phyloP scores from a whole-genome alignment of 2,113 vertebrate species.

The Myiagra hebetior region DNA sequence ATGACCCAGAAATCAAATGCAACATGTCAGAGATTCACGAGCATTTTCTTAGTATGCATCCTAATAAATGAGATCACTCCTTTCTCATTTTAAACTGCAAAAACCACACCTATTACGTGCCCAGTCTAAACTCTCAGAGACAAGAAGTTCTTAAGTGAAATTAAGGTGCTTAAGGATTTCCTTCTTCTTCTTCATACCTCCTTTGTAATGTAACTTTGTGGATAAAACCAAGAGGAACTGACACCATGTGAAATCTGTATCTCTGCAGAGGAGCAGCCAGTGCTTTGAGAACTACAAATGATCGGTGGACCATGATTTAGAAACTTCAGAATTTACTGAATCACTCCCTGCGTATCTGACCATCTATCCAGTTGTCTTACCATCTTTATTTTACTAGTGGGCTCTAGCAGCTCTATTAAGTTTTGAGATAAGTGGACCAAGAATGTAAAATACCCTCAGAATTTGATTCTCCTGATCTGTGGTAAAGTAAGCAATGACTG shows the following conservation, averaged over 20 bases:
- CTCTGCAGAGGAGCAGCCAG: not conserved
- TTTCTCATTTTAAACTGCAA: not conserved
- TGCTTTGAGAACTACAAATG: not conserved
- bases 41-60: not conserved
- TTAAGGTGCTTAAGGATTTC: not conserved
- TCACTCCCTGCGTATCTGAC: not conserved
- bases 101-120: not conserved
- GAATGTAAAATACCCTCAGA: not conserved
- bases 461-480: not conserved
- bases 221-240: not conserved
- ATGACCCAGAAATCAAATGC: not conserved
- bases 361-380: not conserved
- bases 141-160: not conserved
- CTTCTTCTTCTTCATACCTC: not conserved
- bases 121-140: not conserved
- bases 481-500: not conserved
- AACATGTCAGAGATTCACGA: not conserved
- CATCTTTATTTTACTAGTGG: not conserved
- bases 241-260: not conserved
- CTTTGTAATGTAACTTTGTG: not conserved
- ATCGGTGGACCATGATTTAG: not conserved
- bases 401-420: not conserved
- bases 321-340: not conserved
- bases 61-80: not conserved
- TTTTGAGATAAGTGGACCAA: not conserved